Base-by-base conservation (phyloP, 1,140 invertebrate genomes). In the Caenorhabditis elegans region DNA sequence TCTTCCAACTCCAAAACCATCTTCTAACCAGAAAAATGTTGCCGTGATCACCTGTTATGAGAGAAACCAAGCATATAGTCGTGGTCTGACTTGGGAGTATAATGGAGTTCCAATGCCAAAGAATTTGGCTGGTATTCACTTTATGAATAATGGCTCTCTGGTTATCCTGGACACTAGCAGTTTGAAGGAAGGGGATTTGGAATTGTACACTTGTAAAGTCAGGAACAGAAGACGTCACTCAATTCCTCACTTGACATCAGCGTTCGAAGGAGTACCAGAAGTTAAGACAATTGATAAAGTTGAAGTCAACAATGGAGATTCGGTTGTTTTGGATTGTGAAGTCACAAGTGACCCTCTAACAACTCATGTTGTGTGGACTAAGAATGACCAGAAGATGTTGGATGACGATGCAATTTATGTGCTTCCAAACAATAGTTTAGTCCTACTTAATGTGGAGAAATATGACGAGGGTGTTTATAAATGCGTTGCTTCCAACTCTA, bases 381-480 rank as follows among this genome's bases (percentile, higher is more conserved):
- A 84, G 36, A 81, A 88, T 76, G 86, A 87, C 47, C 84, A 89
- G 8, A 83, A 87, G 51, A 46, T 87, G 60, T 70, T 85, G 22
- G 17, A 39, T 8, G 83, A 87, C 34, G 82, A 80, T 8, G 81
- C 51, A 10, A 86, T 84, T 22, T 80, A 82, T 26, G 46, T 83
- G 13, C 39, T 79, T 48, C 83, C 86, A 8, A 90, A 91, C 86
- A 90, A 91, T 36, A 89, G 90, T 8, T 84, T 91, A 15, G 55
- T 87, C 19, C 88, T 91, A 26, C 47, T 83, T 1, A 82, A 85
- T 10, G 86, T 91, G 0, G 82, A 86, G 13, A 87, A 89, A 11
- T 83, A 85, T 22, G 91, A 91, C 78, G 88, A 90, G 17, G 90
- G 88, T 28, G 90, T 90, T 75, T 91, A 91, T 85, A 90, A 90